Evolutionary conservation across 2,888 invertebrate species (phyloP).

Genomic region (Eupithecia insigniata): DNA sequence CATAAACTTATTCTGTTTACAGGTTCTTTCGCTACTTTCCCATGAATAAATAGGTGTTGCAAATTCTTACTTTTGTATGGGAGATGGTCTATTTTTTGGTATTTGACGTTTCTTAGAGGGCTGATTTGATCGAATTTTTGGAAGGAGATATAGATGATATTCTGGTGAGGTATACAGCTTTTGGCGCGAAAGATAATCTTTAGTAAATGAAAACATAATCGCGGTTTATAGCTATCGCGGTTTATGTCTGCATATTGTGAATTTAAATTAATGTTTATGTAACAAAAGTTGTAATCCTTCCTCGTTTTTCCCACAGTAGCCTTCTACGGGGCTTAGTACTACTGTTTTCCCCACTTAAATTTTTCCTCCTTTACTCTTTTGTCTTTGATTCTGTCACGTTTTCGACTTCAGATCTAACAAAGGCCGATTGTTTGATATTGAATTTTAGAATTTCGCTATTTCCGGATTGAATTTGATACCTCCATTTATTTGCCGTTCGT

Average conservation of each 20-base stretch:
- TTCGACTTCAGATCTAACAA: not conserved
- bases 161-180: not conserved
- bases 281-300: constrained; percentile 11
- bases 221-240: too few species aligned
- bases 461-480: not conserved
- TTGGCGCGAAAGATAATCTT: not conserved
- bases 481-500: constrained; percentile 2
- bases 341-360: not conserved
- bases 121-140: too few species aligned
- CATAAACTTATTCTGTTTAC: too few species aligned
- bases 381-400: constrained; percentile 20
- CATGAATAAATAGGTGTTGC: too few species aligned
- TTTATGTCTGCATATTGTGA: not conserved
- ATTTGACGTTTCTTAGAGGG: too few species aligned
- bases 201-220: not conserved
- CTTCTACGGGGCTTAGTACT: not conserved
- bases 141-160: too few species aligned
- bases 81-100: too few species aligned
- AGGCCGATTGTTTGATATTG: constrained; percentile 20
- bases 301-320: not conserved
- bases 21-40: too few species aligned
- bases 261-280: not conserved
- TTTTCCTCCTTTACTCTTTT: constrained; percentile 5
- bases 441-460: constrained; percentile 17
- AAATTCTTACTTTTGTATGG: too few species aligned